Conservation (phyloP, 64 coral and sea anemone species). For the Pocillopora verrucosa region DNA sequence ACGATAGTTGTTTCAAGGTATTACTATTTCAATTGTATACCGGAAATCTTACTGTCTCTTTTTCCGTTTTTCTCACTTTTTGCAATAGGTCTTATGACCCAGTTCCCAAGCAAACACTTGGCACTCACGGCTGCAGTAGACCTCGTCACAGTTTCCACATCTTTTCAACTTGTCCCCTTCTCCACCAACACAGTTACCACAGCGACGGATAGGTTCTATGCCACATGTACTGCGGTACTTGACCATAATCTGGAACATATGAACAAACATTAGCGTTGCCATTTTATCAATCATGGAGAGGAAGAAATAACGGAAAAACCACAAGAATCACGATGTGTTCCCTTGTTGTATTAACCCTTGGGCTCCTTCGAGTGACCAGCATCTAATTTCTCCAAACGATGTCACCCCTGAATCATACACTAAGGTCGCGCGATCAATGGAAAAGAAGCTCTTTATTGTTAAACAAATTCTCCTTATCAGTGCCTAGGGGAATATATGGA, state of each 20-base stretch:
- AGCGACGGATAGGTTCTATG: constrained; percentile 80
- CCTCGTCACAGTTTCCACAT: constrained; percentile 79
- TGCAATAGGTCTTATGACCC: constrained; percentile 78
- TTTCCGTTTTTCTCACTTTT: neutral
- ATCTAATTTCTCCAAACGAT: too few species aligned
- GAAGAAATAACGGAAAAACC: neutral
- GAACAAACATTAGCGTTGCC: neutral
- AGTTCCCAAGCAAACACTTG: constrained; percentile 76
- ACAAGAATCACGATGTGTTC: too few species aligned
- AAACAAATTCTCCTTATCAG: too few species aligned
- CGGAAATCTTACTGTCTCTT: too few species aligned
- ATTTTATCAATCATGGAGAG: neutral
- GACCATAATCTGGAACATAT: constrained; percentile 51
- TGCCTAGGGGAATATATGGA: too few species aligned
- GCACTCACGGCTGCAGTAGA: constrained; percentile 73
- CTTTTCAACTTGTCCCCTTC: constrained; percentile 90
- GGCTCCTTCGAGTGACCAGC: too few species aligned
- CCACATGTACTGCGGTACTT: constrained; percentile 73
- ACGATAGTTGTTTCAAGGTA: too few species aligned
- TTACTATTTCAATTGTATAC: too few species aligned
- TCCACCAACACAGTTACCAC: constrained; percentile 74
- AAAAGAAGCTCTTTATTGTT: too few species aligned
- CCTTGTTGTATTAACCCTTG: too few species aligned
- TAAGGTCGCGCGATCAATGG: too few species aligned
- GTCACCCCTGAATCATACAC: too few species aligned